A percentile compares a stretch with the other conserved stretches of the same genome.
Conservation (phyloP, 2,113 vertebrate species). For the Emydura subglobosa region DNA sequence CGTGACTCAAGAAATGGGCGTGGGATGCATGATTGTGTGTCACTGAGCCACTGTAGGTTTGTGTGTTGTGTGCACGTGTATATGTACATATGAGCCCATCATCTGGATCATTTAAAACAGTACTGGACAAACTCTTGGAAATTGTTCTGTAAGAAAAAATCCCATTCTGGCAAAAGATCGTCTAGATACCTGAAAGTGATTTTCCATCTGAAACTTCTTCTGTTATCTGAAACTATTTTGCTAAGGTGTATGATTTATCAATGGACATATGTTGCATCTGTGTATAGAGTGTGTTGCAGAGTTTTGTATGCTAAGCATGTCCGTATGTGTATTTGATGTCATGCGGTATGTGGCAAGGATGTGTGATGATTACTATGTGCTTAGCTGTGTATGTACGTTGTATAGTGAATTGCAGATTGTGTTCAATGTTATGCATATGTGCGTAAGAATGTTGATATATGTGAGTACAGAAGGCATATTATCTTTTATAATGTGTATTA, state of each 20-base stretch:
- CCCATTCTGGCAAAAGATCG: neutral
- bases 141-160: neutral
- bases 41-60: neutral
- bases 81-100: neutral
- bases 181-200: neutral
- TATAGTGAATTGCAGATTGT: accelerated
- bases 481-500: neutral
- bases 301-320: accelerated
- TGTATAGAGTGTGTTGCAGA: neutral
- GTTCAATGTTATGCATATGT: accelerated
- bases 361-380: neutral
- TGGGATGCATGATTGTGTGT: neutral
- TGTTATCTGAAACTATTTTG: neutral
- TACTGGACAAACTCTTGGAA: neutral
- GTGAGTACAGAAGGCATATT: neutral
- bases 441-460: accelerated
- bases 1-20: neutral
- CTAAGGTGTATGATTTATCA: neutral
- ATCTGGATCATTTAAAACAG: neutral
- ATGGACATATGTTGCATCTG: neutral
- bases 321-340: accelerated
- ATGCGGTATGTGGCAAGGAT: neutral
- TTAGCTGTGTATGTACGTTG: neutral
- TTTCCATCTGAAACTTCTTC: neutral
- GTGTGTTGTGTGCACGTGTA: neutral